Percentiles rank a stretch among this genome's conserved stretches.
phyloP scores from a whole-genome alignment of 2,888 invertebrate species.

The Elegia similella region DNA sequence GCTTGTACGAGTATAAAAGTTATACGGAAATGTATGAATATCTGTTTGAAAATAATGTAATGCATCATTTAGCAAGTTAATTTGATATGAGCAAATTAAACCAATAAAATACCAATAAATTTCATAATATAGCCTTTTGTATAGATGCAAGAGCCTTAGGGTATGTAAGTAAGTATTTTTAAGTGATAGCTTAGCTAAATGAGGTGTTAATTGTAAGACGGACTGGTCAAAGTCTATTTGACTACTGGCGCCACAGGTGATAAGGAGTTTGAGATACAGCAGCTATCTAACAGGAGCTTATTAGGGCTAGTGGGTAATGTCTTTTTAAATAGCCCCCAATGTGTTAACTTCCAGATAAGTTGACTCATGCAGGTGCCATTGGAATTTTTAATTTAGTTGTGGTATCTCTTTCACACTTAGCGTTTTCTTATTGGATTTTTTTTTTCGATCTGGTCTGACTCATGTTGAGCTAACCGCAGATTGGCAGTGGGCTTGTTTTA shows the following conservation, averaged over 20 bases:
- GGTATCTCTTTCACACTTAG: constrained; percentile 35
- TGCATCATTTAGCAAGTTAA: too few species aligned
- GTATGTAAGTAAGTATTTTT: neutral
- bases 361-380: constrained; percentile 38
- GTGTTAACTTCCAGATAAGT: constrained; percentile 34
- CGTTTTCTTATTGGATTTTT: constrained; percentile 30
- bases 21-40: too few species aligned
- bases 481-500: constrained; percentile 53
- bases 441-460: constrained; percentile 42
- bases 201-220: constrained; percentile 13
- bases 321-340: constrained; percentile 37
- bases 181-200: constrained; percentile 8
- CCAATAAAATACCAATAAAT: too few species aligned
- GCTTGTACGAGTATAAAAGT: too few species aligned
- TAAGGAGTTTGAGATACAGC: constrained; percentile 24
- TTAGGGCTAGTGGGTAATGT: constrained; percentile 36
- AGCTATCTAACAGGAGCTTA: constrained; percentile 22
- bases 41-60: too few species aligned
- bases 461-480: constrained; percentile 59
- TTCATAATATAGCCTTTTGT: too few species aligned
- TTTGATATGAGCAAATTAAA: too few species aligned
- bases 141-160: neutral
- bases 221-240: constrained; percentile 12
- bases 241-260: constrained; percentile 25
- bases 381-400: constrained; percentile 28